These are phyloP conservation scores for Dicranocentrus wangi DNA, from an alignment of 2,888 invertebrate genomes.

Conservation along the genomic window DNA sequence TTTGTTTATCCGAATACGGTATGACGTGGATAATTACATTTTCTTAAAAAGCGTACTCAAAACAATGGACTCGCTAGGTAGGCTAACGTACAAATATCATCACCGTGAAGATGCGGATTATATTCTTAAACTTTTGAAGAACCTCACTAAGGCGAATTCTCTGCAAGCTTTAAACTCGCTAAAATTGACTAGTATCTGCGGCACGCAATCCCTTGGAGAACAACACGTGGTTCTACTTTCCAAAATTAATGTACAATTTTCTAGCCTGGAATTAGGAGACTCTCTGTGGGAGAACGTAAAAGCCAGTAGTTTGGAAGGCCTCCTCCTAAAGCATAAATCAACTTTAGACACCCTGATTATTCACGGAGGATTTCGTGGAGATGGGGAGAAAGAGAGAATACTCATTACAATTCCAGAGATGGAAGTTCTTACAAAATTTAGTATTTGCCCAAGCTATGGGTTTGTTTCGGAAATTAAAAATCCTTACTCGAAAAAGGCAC, in stretches of 20 bases:
- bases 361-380: slow-evolving; percentile 65
- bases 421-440: slow-evolving; percentile 48
- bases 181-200: slow-evolving; percentile 29
- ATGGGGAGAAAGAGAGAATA: slow-evolving; percentile 45
- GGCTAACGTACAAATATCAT: slow-evolving; percentile 56
- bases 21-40: not conserved
- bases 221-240: slow-evolving; percentile 17
- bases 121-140: slow-evolving; percentile 30
- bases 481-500: slow-evolving; percentile 53
- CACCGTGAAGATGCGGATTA: slow-evolving; percentile 32
- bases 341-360: slow-evolving; percentile 53
- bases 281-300: slow-evolving; percentile 66
- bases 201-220: slow-evolving; percentile 30
- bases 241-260: slow-evolving; percentile 2
- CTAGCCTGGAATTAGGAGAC: slow-evolving; percentile 63
- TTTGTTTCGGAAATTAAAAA: slow-evolving; percentile 61
- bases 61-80: slow-evolving; percentile 19
- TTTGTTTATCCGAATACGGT: slow-evolving; percentile 10
- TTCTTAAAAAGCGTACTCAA: slow-evolving; percentile 39
- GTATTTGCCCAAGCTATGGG: slow-evolving; percentile 64
- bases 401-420: slow-evolving; percentile 59
- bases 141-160: not conserved
- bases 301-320: slow-evolving; percentile 37
- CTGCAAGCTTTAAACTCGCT: slow-evolving; percentile 39
- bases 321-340: slow-evolving; percentile 45